These are phyloP conservation scores for Abrostola triplasia DNA, from an alignment of 2,888 invertebrate species.

Conservation along the genomic window DNA sequence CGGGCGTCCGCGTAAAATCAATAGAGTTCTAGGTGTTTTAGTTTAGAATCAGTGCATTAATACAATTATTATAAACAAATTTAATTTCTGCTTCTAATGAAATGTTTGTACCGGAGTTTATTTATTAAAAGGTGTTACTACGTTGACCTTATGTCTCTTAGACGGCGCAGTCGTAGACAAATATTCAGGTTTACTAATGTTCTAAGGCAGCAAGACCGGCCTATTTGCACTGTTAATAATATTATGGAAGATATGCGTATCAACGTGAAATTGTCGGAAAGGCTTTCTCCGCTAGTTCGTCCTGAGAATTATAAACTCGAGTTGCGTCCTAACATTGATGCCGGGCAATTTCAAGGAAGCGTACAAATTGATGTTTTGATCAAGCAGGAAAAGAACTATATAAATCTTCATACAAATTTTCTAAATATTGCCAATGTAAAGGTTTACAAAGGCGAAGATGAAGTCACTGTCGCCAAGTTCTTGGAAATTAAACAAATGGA, in stretches of 20 bases:
- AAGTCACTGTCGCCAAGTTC: constrained; percentile 69
- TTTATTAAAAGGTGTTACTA: constrained; percentile 11
- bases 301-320: constrained; percentile 78
- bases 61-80: constrained; percentile 3
- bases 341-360: constrained; percentile 73
- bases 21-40: constrained; percentile 12
- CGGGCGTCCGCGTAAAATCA: constrained; percentile 10
- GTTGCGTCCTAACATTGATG: constrained; percentile 70
- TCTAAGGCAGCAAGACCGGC: constrained; percentile 30
- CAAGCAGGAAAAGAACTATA: constrained; percentile 71
- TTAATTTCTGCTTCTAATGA: constrained; percentile 18
- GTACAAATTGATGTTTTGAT: constrained; percentile 78
- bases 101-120: constrained; percentile 17
- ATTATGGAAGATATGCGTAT: constrained; percentile 60
- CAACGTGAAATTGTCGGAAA: constrained; percentile 68
- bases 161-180: constrained; percentile 55
- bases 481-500: constrained; percentile 72
- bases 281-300: constrained; percentile 69
- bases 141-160: constrained; percentile 5
- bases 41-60: constrained; percentile 1
- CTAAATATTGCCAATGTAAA: constrained; percentile 84
- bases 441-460: constrained; percentile 65
- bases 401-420: constrained; percentile 89
- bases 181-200: constrained; percentile 24
- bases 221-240: constrained; percentile 18